phyloP scores from a whole-genome alignment of 1,140 invertebrate genomes.

The Hylyphantes graminicola region DNA sequence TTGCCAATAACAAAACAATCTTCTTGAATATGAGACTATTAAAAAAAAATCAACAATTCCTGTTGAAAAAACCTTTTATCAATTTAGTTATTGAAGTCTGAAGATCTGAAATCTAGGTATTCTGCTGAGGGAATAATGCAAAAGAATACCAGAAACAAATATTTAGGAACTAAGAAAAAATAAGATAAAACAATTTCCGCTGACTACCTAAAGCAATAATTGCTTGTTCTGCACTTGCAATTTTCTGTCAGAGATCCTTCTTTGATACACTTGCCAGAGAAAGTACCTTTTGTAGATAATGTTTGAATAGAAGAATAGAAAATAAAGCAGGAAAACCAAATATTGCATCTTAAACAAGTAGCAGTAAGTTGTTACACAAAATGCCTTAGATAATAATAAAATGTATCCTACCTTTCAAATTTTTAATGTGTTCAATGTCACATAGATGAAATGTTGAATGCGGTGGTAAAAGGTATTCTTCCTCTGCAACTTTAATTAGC shows the following conservation, averaged over 20 bases:
- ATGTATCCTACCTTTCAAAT: conserved; percentile 33
- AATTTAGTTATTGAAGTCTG: neutral
- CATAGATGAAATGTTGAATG: conserved; percentile 37
- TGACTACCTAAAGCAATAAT: no score
- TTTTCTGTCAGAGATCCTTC: no score
- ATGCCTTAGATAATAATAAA: neutral
- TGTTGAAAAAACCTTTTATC: neutral
- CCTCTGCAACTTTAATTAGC: neutral
- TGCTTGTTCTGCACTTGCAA: no score
- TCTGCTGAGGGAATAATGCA: neutral
- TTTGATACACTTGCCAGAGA: neutral
- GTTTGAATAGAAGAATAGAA: neutral
- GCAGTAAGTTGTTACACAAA: neutral
- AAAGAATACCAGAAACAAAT: neutral
- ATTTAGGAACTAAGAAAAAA: no score
- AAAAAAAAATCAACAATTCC: neutral
- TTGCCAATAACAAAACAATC: neutral
- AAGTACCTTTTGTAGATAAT: neutral
- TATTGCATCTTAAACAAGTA: neutral
- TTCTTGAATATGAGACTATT: neutral
- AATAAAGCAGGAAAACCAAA: neutral
- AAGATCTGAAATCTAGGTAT: neutral
- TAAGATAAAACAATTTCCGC: no score
- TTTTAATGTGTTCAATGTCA: conserved; percentile 11
- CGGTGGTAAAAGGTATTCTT: conserved; percentile 39